A percentile compares a stretch with the other conserved stretches of the same genome.
These are phyloP conservation scores for Microplitis deprimator DNA, from an alignment of 2,888 invertebrate species.

Conservation along the genomic window DNA sequence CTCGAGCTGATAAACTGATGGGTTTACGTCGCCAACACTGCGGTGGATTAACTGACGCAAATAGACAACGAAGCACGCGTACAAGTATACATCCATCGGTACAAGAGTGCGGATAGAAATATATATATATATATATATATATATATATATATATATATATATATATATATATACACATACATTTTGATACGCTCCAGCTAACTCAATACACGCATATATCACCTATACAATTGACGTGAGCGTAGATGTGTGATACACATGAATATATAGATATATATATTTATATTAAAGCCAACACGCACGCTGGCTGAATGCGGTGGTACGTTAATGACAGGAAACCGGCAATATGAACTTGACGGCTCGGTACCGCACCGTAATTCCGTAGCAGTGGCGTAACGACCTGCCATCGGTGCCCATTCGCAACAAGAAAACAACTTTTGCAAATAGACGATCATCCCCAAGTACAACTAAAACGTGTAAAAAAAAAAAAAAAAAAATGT, in stretches of 20 bases:
- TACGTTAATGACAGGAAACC: conserved; percentile 70
- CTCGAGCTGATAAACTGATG: conserved; percentile 2
- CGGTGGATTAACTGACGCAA: conserved; percentile 32
- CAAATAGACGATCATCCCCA: neutral
- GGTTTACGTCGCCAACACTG: conserved; percentile 17
- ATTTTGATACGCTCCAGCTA: conserved; percentile 39
- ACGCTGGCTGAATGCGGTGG: conserved; percentile 55
- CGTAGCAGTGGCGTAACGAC: conserved; percentile 54
- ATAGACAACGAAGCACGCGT: conserved; percentile 32
- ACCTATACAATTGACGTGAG: conserved; percentile 39
- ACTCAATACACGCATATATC: conserved; percentile 31
- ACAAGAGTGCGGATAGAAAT: conserved; percentile 1
- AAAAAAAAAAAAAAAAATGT: neutral
- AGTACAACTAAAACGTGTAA: neutral
- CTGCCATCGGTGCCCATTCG: conserved; percentile 44
- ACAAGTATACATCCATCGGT: conserved; percentile 17
- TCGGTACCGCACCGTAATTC: conserved; percentile 64
- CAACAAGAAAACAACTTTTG: conserved; percentile 19
- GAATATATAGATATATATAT: conserved; percentile 35
- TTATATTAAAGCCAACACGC: conserved; percentile 45
- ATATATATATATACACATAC: conserved; percentile 13
- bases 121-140: neutral
- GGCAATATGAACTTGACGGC: conserved; percentile 71
- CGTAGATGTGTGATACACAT: conserved; percentile 33
- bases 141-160: neutral